Percentiles rank a stretch among this genome's conserved stretches.
phyloP scores from a whole-genome alignment of 2,113 vertebrate genomes.

The Oncorhynchus clarkii region DNA sequence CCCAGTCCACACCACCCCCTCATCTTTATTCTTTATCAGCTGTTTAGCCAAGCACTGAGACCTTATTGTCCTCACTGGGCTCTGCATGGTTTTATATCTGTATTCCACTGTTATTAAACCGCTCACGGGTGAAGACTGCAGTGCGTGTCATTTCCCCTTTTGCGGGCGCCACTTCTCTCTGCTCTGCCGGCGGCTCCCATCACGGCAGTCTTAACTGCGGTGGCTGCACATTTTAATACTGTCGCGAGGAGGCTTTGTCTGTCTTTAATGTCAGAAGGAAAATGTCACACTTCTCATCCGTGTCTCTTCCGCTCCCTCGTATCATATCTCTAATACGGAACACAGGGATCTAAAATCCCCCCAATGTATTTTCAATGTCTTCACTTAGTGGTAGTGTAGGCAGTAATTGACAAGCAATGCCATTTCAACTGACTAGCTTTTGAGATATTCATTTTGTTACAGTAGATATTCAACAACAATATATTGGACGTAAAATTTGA shows the following conservation, averaged over 20 bases:
- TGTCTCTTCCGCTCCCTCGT: background rate
- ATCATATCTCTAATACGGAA: background rate
- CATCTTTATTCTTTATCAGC: background rate
- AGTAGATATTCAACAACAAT: too few species aligned
- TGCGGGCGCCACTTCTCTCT: background rate
- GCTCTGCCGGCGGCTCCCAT: background rate
- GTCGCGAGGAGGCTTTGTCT: slow-evolving; percentile 14
- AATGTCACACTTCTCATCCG: slow-evolving; percentile 13
- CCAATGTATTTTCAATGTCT: too few species aligned
- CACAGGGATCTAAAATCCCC: too few species aligned
- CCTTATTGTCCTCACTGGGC: background rate
- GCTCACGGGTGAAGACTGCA: background rate
- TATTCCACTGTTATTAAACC: background rate
- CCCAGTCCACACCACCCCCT: background rate
- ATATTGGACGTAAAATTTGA: too few species aligned
- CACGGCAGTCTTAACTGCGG: too few species aligned
- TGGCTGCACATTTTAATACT: background rate
- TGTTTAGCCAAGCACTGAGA: background rate
- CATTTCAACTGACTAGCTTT: too few species aligned
- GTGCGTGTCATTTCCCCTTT: background rate
- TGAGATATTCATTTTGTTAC: too few species aligned
- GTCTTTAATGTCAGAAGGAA: slow-evolving; percentile 16
- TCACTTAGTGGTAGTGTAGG: too few species aligned
- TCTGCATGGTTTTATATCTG: background rate
- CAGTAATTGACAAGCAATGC: too few species aligned